Base-by-base conservation (phyloP, 2,888 invertebrate genomes). In the Drosophila barbarae region DNA sequence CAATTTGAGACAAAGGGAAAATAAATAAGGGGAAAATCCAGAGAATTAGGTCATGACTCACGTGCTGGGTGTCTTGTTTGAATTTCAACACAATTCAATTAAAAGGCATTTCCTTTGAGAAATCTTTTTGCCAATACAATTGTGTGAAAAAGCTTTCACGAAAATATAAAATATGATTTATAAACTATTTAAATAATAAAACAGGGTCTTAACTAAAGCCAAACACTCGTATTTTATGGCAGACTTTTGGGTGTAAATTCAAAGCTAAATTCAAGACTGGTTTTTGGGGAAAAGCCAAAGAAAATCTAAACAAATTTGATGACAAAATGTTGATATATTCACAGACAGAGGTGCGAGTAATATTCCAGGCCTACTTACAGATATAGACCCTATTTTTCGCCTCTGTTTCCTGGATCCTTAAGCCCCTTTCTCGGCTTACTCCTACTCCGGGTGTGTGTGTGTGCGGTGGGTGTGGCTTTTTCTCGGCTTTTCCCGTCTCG, bases 311-410 rank as follows among this genome's bases (percentile, higher is more conserved):
- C 34, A 44, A 66, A 67, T 71, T 55, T 47, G 60, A 30, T 58
- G 75, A 80, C 84, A 77, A 86, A 86, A 80, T 80, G 71, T 26
- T 26, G 1, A 26, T 23, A 32, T 54, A 46, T 42, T 56, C 56
- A 12, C 32, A 21, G 9, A 21, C 44, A 44, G 36, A 32, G n/a
- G 23, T 15, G 30, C 30, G 6, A 21, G 55, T 51, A 28, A 23
- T 42, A 30, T 49, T 58, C 39, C 13, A 10, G 21, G 46, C 59
- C 38, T 10, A 10, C 26, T 26, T n/a, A 26, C 12, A 34, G 46
- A 18, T 56, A 15, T 38, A 42, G 5, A 4, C 30, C 46, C 36
- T 5, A 39, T 3, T 26, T 36, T 21, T 50, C 18, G 32, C 35
- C 41, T 44, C 32, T 32, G 18, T 46, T 46, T 46, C 30, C 46